Percentiles rank a stretch among this genome's conserved stretches.
Conservation (phyloP, 2,113 vertebrate genomes). For the Sturnus vulgaris region DNA sequence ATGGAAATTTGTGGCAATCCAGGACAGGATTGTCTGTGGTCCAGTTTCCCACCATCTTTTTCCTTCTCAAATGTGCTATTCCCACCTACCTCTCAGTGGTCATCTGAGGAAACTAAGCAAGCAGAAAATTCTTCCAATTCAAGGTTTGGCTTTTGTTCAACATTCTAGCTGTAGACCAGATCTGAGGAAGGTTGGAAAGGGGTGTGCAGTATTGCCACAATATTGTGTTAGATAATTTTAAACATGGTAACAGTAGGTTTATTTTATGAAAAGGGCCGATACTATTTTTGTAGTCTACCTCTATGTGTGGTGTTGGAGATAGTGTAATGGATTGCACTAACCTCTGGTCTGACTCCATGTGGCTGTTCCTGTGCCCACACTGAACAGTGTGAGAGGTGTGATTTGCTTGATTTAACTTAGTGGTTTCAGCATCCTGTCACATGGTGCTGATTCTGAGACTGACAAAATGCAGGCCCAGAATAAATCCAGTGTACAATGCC, state of each 20-base stretch:
- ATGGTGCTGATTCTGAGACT: background rate
- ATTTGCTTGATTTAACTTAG: background rate
- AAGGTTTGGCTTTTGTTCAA: background rate
- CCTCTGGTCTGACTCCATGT: background rate
- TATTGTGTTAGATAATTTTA: background rate
- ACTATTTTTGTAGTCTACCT: background rate
- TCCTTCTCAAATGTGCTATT: background rate
- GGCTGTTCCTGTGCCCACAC: background rate
- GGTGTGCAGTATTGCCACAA: background rate
- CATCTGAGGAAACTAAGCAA: background rate
- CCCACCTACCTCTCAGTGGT: background rate
- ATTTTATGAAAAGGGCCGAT: background rate
- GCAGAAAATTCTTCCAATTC: background rate
- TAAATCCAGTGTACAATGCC: background rate
- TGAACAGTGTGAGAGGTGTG: background rate
- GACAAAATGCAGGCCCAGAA: background rate
- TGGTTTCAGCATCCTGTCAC: background rate
- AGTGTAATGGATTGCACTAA: background rate
- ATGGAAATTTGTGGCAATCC: background rate
- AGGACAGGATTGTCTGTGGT: background rate
- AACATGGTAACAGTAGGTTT: background rate
- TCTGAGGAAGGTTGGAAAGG: background rate
- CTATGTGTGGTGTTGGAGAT: background rate
- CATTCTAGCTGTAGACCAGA: background rate
- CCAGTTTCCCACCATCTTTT: background rate